Evolutionary conservation across 2,888 invertebrate species (phyloP), one percentile per base, ranked within the genome.

Genomic region (Drosophila paucipuncta): DNA sequence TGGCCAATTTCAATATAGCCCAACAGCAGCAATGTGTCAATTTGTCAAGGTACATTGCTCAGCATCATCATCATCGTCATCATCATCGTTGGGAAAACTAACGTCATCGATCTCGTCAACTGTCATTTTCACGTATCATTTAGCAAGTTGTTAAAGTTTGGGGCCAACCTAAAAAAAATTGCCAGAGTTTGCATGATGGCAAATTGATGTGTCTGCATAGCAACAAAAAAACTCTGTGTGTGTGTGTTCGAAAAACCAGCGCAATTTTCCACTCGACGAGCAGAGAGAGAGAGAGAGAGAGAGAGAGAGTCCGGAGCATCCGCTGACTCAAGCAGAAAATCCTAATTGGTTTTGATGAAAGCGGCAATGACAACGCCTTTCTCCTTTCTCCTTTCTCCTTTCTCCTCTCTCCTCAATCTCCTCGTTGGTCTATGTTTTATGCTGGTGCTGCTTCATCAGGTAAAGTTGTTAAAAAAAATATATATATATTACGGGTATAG

Each of bases 61-160:
- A 87, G 77, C 61, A 50, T 52, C 57, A 78, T 52, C 54, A 68
- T 60, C 86, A 74, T 64, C 80, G 53, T 57, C 65, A 33, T 39
- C 76, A 58, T 35, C 71, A 62, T 52, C 59, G 64, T 60, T 64
- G 62, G 65, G 76, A 83, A 88, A 85, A 90, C 87, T 89, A 91
- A 87, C 91, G 90, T 92, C 92, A 92, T 92, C 92, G 92, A 92
- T 92, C 92, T 92, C 90, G 91, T 91, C 89, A 89, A 86, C 90
- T 92, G 92, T 92, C 92, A 92, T 92, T 92, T 92, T 92, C 91
- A 92, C 92, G 92, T 92, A 92, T 92, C 92, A 92, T 92, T 92
- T 91, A 85, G 85, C 88, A 91, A 88, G 83, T 89, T 85, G 86
- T 72, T 82, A 73, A 83, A 80, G 79, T 81, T 85, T 70, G 76